These are phyloP conservation scores for Tadarida brasiliensis DNA, from an alignment of 2,797 vertebrate species.

Conservation along the genomic window DNA sequence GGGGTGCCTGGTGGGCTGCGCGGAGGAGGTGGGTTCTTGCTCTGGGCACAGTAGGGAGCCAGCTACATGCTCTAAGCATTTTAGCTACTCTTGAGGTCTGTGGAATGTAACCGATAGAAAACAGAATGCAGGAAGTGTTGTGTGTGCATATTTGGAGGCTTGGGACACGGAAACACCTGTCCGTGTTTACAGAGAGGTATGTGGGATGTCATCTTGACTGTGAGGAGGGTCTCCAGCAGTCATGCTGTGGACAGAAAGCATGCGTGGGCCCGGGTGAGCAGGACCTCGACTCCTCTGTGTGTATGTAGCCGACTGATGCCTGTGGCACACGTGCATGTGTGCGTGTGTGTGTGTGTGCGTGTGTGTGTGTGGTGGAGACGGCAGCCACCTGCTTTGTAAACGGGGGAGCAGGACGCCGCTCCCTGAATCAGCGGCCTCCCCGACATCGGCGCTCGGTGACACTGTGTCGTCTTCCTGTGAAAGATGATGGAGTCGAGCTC, in stretches of 20 bases:
- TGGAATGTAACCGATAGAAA: neutral
- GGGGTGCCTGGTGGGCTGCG: neutral
- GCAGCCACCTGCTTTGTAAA: neutral
- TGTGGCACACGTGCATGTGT: no score
- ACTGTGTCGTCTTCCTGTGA: neutral
- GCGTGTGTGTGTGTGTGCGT: neutral
- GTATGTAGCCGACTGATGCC: no score
- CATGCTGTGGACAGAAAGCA: neutral
- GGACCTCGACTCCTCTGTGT: neutral
- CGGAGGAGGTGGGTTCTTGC: no score
- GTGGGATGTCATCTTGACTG: neutral
- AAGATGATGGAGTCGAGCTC: neutral
- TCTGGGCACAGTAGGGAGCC: neutral
- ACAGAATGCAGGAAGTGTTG: neutral
- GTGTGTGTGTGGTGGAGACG: neutral
- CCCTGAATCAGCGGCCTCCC: neutral
- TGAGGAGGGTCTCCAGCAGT: neutral
- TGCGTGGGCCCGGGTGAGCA: neutral
- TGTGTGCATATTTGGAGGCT: neutral
- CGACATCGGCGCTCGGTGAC: rapidly evolving
- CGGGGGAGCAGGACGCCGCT: neutral
- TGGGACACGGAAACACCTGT: neutral
- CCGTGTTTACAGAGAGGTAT: neutral
- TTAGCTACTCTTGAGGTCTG: neutral
- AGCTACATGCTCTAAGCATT: neutral